Base-by-base conservation (phyloP, 2,797 vertebrate genomes). In the Cyclopterus lumpus region DNA sequence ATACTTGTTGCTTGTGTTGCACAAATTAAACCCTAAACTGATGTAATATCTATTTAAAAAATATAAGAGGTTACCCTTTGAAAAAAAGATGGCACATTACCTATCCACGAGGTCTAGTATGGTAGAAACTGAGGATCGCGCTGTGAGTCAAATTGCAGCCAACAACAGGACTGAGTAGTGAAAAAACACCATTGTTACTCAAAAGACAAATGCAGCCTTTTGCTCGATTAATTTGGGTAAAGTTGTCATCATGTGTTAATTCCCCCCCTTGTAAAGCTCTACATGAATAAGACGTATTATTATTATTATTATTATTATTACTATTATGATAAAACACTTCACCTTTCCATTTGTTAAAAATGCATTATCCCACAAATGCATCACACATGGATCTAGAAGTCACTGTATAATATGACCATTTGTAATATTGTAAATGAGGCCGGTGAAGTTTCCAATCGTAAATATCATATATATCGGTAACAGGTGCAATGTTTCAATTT, bases 401-500 rank as follows among this genome's bases (percentile, higher is more conserved):
- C 38, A 16, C 5, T 54, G 8, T 34, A 28, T 18, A 59, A n/a
- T 44, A 36, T 44, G 16, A 44, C 26, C 11, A 22, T 34, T n/a
- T 42, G 48, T 67, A 28, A 64, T 8, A 28, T 5, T 28, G 9
- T 12, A 70, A 30, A 30, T 14, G 32, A 6, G 18, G 2, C 20
- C 6, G 2, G 44, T 46, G 15, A 49, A 34, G 12, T 49, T 69
- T 32, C 32, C 4, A 67, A 54, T 60, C 26, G 58, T 30, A n/a
- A 54, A 68, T 30, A 3, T 49, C 6, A 8, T 15, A 48, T 66
- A 28, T 26, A 28, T 28, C 0, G 0, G 20, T 48, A 55, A 34
- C 38, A 60, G 44, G 6, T 57, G 16, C 57, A 60, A 71, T 62
- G 28, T 55, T 73, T 36, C 42, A 59, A 2, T 63, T 30, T 53